Conservation (phyloP, 2,888 invertebrate species). For the Heliconius ethilla region DNA sequence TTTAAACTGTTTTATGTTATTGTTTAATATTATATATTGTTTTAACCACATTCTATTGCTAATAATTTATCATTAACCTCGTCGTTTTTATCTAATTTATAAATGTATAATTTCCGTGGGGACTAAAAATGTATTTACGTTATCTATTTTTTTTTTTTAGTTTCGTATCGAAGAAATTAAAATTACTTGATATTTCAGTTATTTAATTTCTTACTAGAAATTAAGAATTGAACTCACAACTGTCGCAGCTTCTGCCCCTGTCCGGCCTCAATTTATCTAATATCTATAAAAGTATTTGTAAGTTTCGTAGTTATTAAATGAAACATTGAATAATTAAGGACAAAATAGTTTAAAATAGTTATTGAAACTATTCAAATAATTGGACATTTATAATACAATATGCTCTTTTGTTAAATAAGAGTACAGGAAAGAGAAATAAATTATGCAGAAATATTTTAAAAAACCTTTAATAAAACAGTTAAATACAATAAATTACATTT, state of each 20-base stretch:
- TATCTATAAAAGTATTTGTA: no score
- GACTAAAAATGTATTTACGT: not conserved
- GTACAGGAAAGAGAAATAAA: not conserved
- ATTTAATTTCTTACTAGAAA: no score
- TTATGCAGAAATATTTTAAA: not conserved
- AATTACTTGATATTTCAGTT: no score
- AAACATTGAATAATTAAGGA: not conserved
- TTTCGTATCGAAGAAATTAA: no score
- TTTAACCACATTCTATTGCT: not conserved
- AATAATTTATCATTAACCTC: not conserved
- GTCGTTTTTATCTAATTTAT: not conserved
- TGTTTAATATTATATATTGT: not conserved
- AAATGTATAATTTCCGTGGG: not conserved
- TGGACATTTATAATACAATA: not conserved
- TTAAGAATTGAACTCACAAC: no score
- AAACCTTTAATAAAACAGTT: conserved; percentile 49
- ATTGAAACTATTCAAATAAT: not conserved
- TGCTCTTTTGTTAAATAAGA: not conserved
- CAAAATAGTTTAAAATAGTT: not conserved
- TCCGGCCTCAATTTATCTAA: no score
- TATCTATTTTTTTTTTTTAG: no score
- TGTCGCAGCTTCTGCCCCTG: no score
- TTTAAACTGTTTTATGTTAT: not conserved
- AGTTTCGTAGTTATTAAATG: no score
- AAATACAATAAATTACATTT: conserved; percentile 39